These are phyloP conservation scores for Gastracanthus pulcherrimus DNA, from an alignment of 2,888 invertebrate genomes.

Conservation along the genomic window DNA sequence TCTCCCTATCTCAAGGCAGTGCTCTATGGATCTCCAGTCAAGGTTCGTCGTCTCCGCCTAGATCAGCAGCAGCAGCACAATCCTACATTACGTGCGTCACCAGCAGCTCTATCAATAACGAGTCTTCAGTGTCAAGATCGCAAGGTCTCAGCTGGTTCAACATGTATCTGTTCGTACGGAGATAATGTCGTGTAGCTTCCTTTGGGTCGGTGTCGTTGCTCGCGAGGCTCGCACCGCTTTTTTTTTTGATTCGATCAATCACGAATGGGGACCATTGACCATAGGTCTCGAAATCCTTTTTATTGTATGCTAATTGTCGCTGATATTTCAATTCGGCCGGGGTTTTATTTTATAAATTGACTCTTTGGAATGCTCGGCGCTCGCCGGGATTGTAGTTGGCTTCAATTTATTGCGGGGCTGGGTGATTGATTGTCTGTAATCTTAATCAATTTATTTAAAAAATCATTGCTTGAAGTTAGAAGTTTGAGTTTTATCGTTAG, in stretches of 20 bases:
- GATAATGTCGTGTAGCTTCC: neutral
- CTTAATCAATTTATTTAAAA: no score
- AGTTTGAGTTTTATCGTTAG: no score
- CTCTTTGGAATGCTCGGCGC: neutral
- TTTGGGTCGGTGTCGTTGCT: slow-evolving; percentile 12
- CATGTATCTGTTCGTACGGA: slow-evolving; percentile 32
- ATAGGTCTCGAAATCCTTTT: neutral
- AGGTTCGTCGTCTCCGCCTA: neutral
- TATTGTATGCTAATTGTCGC: slow-evolving; percentile 29
- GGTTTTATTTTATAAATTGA: neutral
- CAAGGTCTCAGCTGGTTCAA: slow-evolving; percentile 60
- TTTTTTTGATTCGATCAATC: slow-evolving; percentile 38
- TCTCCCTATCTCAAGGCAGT: no score
- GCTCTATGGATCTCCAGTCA: neutral
- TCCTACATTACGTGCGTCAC: neutral
- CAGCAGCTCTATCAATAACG: slow-evolving; percentile 61
- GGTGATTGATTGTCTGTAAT: neutral
- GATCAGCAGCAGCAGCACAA: neutral
- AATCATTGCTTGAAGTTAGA: no score
- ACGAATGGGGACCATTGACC: neutral
- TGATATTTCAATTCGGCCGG: slow-evolving; percentile 42
- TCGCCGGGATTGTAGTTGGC: neutral
- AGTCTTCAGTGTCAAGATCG: slow-evolving; percentile 64
- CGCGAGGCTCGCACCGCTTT: no score
- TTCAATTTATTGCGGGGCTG: no score